phyloP scores from a whole-genome alignment of 2,113 vertebrate genomes.

The Nicator chloris region DNA sequence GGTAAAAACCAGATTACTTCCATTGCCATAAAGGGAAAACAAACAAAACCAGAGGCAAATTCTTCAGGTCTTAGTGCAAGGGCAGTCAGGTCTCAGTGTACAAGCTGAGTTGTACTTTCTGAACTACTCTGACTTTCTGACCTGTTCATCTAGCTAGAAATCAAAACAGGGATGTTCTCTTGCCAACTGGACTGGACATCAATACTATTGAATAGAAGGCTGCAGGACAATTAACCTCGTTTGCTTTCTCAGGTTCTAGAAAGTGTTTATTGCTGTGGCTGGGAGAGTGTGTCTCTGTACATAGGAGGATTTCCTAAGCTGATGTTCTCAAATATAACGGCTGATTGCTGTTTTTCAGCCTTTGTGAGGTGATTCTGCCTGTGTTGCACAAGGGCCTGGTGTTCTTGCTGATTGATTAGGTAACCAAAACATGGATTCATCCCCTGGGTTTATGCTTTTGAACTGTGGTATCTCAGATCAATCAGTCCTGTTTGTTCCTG shows the following conservation, averaged over 20 bases:
- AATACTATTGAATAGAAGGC: neutral
- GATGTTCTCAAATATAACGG: neutral
- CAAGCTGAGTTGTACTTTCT: neutral
- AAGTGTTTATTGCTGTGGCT: neutral
- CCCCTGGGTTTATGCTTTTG: neutral
- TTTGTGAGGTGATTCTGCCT: neutral
- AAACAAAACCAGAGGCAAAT: neutral
- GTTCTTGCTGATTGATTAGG: neutral
- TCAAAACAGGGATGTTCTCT: neutral
- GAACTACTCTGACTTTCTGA: neutral
- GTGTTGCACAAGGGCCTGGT: neutral
- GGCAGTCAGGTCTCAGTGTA: neutral
- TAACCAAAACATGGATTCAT: neutral
- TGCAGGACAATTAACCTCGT: neutral
- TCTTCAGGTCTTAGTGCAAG: neutral
- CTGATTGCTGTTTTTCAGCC: neutral
- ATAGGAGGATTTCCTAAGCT: neutral
- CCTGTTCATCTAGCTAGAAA: neutral
- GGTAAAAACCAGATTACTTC: neutral
- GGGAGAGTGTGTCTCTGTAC: neutral
- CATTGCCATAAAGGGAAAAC: neutral
- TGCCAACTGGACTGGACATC: fast-evolving
- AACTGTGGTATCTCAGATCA: neutral
- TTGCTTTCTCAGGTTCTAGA: neutral
- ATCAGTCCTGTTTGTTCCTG: neutral